phyloP scores from a whole-genome alignment of 2,113 vertebrate species.

The Ctenodactylus gundi region DNA sequence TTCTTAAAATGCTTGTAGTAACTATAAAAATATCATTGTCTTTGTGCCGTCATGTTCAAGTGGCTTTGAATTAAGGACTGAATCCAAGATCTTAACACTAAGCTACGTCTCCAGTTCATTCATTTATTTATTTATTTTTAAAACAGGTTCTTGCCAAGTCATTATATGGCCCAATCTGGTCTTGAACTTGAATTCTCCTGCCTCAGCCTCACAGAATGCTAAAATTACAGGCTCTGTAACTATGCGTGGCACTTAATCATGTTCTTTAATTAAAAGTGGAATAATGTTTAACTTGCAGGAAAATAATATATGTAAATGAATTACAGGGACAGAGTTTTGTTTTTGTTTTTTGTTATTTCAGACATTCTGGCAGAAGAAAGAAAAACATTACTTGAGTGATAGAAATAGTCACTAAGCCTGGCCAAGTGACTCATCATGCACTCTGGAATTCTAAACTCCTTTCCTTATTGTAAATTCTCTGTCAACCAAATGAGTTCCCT shows the following conservation, averaged over 20 bases:
- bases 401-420: neutral
- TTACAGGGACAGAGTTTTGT: neutral
- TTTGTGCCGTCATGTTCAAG: neutral
- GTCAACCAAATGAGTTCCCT: neutral
- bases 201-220: no score
- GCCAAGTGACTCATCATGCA: neutral
- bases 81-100: no score
- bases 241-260: no score
- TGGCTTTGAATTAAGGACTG: no score
- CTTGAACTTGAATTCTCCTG: no score
- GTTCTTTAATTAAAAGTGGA: neutral
- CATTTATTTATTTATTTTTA: no score
- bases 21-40: neutral
- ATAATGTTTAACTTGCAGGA: neutral
- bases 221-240: no score
- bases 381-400: neutral
- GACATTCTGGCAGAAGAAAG: neutral
- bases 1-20: slow-evolving; percentile 38
- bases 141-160: no score
- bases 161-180: no score
- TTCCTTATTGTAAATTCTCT: neutral
- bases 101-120: no score
- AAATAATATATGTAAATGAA: neutral
- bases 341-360: neutral
- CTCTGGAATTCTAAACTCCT: neutral